Conservation (phyloP, 2,113 vertebrate species). For the Coptodon bakossiorum region DNA sequence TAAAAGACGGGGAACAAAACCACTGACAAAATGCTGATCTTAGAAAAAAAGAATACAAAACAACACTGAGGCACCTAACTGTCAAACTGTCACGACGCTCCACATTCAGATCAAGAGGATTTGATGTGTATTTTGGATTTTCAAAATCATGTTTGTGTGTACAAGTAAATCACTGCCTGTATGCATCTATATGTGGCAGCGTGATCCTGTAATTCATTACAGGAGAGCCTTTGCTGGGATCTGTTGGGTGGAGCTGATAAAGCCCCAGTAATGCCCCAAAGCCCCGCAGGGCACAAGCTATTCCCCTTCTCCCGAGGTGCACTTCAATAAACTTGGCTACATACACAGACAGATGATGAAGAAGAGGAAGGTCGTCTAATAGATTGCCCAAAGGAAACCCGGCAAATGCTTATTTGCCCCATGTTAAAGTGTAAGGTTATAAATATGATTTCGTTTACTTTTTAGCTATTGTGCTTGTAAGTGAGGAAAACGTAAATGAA, state of each 20-base stretch:
- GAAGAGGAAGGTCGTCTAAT: slow-evolving; percentile 7
- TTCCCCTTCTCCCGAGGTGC: not conserved
- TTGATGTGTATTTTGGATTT: slow-evolving; percentile 39
- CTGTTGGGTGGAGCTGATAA: slow-evolving; percentile 41
- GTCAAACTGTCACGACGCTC: slow-evolving; percentile 49
- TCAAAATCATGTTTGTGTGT: slow-evolving; percentile 25
- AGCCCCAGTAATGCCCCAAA: slow-evolving; percentile 1
- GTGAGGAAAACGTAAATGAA: not conserved
- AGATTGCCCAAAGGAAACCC: not conserved
- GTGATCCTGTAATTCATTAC: slow-evolving; percentile 33
- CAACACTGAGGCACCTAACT: slow-evolving; percentile 37
- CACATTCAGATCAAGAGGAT: slow-evolving; percentile 39
- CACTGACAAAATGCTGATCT: slow-evolving; percentile 59
- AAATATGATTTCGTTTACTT: not conserved
- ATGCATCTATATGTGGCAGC: slow-evolving; percentile 5
- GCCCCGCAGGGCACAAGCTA: slow-evolving; percentile 1
- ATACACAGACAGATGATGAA: slow-evolving; percentile 2
- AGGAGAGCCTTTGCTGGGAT: slow-evolving; percentile 12
- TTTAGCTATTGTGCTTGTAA: not conserved
- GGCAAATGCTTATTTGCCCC: not conserved
- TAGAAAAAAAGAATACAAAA: slow-evolving; percentile 41
- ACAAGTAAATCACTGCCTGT: slow-evolving; percentile 15
- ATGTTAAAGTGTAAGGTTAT: not conserved
- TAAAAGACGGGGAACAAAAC: slow-evolving; percentile 56
- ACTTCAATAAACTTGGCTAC: slow-evolving; percentile 23